A percentile compares a stretch with the other conserved stretches of the same genome.
phyloP scores from a whole-genome alignment of 2,113 vertebrate species.

The Grallaria varia region DNA sequence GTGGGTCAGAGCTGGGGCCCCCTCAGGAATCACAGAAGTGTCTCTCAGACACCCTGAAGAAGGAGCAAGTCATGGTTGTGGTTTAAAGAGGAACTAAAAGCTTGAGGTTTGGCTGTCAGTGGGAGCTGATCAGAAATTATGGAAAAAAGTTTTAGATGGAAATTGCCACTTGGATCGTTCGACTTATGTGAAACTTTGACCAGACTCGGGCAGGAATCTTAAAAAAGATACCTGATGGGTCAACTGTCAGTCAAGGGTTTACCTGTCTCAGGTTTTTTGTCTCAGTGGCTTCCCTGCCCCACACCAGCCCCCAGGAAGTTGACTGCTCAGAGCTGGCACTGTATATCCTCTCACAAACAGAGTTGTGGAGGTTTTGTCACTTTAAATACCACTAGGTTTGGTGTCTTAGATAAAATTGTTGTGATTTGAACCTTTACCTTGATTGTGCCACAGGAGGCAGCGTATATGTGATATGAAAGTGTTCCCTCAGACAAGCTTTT shows the following conservation, averaged over 20 bases:
- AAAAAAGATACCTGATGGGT: background rate
- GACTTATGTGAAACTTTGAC: background rate
- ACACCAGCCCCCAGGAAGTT: background rate
- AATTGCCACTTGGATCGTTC: rapidly evolving
- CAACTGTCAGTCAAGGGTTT: background rate
- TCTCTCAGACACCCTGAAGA: background rate
- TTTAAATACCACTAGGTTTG: background rate
- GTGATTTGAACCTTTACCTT: background rate
- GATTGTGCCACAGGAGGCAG: background rate
- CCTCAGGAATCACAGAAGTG: background rate
- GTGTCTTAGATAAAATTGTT: background rate
- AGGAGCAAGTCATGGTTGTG: background rate
- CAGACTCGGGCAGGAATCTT: background rate
- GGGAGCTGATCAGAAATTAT: background rate
- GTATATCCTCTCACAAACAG: background rate
- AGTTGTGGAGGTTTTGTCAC: background rate
- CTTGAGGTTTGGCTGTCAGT: background rate
- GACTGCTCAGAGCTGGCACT: background rate
- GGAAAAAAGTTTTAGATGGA: background rate
- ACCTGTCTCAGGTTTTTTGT: background rate
- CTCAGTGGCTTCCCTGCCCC: background rate
- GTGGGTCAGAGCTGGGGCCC: background rate
- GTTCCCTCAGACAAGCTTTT: background rate
- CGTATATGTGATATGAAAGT: rapidly evolving
- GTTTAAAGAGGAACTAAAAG: background rate